Conservation (phyloP, 2,113 vertebrate genomes). For the Clarias magur region DNA sequence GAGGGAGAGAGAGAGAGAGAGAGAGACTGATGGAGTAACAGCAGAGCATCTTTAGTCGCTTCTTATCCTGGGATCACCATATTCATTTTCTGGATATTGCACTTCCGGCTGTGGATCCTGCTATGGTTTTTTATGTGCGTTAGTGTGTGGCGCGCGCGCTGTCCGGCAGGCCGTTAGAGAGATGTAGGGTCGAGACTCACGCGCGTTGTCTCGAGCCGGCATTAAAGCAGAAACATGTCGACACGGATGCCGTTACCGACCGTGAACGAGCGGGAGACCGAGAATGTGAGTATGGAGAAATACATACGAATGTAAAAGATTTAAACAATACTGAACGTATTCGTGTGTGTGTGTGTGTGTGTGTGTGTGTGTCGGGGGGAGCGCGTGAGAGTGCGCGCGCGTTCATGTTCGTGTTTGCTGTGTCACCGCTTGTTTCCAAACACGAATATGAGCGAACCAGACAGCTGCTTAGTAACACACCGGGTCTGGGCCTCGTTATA, state of each 20-base stretch:
- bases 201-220: conserved; percentile 51
- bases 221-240: conserved; percentile 82
- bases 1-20: too few species aligned
- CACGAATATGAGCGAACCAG: neutral
- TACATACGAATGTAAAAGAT: neutral
- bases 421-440: conserved; percentile 9
- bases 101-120: neutral
- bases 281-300: conserved; percentile 79
- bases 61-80: neutral
- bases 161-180: conserved; percentile 6
- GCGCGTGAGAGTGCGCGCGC: conserved; percentile 9
- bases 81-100: neutral
- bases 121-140: neutral
- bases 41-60: conserved; percentile 1
- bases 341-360: neutral
- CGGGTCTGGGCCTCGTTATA: neutral
- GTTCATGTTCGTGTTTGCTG: neutral
- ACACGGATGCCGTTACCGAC: conserved; percentile 93
- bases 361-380: neutral
- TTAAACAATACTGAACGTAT: neutral
- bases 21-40: conserved; percentile 15
- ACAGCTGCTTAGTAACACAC: neutral
- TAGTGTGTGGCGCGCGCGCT: neutral
- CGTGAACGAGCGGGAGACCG: conserved; percentile 91
- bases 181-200: conserved; percentile 10